phyloP scores from a whole-genome alignment of 2,113 vertebrate genomes.

The Nothocercus nigrocapillus region DNA sequence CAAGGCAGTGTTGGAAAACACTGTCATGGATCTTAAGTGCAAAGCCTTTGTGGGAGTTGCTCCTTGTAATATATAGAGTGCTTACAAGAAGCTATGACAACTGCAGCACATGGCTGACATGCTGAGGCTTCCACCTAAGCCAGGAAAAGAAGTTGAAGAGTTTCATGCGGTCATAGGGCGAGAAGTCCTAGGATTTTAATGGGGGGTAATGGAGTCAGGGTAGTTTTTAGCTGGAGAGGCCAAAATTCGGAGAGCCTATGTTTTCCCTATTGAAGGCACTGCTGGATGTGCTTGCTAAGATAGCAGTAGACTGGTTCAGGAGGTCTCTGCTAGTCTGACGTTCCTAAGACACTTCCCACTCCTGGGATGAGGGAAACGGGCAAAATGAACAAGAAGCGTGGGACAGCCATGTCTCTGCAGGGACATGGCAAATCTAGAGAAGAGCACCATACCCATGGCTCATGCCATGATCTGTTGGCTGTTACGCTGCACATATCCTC shows the following conservation, averaged over 20 bases:
- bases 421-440: background rate
- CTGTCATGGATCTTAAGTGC: background rate
- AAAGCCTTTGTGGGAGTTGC: conserved; percentile 26
- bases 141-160: conserved; percentile 2
- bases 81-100: conserved; percentile 8
- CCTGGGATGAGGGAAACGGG: background rate
- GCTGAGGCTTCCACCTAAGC: background rate
- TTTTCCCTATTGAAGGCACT: too few relatives aligned
- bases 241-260: background rate
- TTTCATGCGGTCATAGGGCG: background rate
- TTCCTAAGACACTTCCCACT: background rate
- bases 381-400: background rate
- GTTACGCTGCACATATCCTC: accelerated
- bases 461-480: background rate
- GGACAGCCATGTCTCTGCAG: background rate
- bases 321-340: background rate
- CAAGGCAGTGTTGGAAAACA: background rate
- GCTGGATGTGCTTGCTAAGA: background rate
- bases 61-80: background rate
- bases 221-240: background rate
- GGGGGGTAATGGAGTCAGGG: accelerated
- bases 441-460: background rate
- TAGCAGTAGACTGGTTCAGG: background rate
- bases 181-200: background rate
- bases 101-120: background rate